phyloP scores from a whole-genome alignment of 2,888 invertebrate species.

The Cantharis lateralis region DNA sequence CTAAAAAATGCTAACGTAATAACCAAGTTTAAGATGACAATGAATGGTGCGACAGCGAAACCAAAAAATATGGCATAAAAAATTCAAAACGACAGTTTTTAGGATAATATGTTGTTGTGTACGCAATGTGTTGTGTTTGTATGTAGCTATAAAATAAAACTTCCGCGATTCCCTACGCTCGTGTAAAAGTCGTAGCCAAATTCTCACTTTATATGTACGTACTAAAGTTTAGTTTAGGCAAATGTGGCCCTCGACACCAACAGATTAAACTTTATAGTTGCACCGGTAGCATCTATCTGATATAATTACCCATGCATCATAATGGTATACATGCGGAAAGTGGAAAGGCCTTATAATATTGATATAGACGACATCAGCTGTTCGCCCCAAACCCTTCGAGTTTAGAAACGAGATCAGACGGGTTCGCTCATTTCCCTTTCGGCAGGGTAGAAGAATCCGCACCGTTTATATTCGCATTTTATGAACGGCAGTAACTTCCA shows the following conservation, averaged over 20 bases:
- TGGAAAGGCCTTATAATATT: conserved; percentile 41
- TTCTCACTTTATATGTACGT: conserved; percentile 30
- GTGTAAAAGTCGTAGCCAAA: conserved; percentile 28
- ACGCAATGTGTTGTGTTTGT: neutral
- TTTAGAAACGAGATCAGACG: conserved; percentile 33
- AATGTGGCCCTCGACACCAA: conserved; percentile 39
- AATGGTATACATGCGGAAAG: conserved; percentile 38
- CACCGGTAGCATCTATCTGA: conserved; percentile 43
- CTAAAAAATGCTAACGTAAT: neutral
- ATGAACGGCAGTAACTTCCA: conserved; percentile 36
- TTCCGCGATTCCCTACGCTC: conserved; percentile 21
- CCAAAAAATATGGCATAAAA: neutral
- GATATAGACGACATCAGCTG: conserved; percentile 44
- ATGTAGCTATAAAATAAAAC: conserved; percentile 25
- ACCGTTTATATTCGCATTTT: conserved; percentile 38
- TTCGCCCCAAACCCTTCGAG: conserved; percentile 27
- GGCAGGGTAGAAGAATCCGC: conserved; percentile 27
- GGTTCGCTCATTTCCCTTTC: conserved; percentile 29
- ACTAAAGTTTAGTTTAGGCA: conserved; percentile 33
- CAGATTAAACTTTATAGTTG: conserved; percentile 46
- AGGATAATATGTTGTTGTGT: conserved; percentile 1
- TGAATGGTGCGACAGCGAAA: neutral
- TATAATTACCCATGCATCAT: conserved; percentile 49
- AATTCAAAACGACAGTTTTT: conserved; percentile 1
- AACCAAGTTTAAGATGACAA: neutral